These are phyloP conservation scores for Aethes cnicana DNA, from an alignment of 2,888 invertebrate genomes.

Conservation along the genomic window DNA sequence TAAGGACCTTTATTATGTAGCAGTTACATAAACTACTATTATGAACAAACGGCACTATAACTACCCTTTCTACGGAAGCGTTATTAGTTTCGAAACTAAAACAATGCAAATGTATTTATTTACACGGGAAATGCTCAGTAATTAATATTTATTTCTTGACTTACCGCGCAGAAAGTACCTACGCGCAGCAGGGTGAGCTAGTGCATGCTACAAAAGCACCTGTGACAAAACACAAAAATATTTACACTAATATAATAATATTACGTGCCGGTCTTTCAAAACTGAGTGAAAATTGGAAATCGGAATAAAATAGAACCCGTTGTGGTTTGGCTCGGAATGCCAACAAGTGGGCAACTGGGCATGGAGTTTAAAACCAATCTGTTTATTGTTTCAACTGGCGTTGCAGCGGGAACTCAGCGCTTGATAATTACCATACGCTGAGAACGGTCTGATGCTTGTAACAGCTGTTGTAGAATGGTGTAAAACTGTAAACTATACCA, in stretches of 20 bases:
- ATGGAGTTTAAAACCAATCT: slow-evolving; percentile 41
- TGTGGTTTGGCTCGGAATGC: slow-evolving; percentile 37
- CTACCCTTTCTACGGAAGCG: too few relatives aligned
- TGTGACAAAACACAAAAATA: slow-evolving; percentile 25
- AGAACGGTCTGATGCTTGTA: slow-evolving; percentile 28
- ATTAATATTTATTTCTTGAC: too few relatives aligned
- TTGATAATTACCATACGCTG: slow-evolving; percentile 49
- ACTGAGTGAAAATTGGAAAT: slow-evolving; percentile 20
- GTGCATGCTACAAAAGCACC: slow-evolving; percentile 7
- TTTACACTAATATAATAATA: slow-evolving; percentile 27
- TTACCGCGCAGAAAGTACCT: too few relatives aligned
- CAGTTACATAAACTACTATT: too few relatives aligned
- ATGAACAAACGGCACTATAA: too few relatives aligned
- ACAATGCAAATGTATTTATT: too few relatives aligned
- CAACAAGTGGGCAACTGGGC: slow-evolving; percentile 41
- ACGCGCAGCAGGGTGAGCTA: too few relatives aligned
- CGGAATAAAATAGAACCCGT: slow-evolving; percentile 14
- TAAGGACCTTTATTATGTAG: too few relatives aligned
- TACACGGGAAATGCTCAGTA: too few relatives aligned
- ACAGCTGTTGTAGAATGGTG: slow-evolving; percentile 12
- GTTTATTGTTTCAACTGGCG: slow-evolving; percentile 63
- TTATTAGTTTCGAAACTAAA: too few relatives aligned
- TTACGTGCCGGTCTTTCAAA: slow-evolving; percentile 15
- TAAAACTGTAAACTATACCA: slow-evolving; percentile 18
- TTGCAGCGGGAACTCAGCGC: slow-evolving; percentile 36